These are phyloP conservation scores for Metallyticus violacea DNA, from an alignment of 2,888 invertebrate genomes.

Conservation along the genomic window DNA sequence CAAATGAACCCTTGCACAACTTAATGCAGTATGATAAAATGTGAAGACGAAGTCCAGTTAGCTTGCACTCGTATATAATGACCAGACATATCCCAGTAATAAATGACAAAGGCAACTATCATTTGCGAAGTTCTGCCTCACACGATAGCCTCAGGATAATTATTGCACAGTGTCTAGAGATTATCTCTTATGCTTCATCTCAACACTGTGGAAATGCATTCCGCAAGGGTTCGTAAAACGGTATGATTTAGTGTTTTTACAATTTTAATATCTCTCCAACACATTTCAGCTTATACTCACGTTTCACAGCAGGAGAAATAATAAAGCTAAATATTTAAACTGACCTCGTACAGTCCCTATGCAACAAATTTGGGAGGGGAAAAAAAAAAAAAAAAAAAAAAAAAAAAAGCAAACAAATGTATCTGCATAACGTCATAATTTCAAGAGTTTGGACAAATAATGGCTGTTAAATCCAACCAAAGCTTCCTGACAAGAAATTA, in stretches of 20 bases:
- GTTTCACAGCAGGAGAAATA: too few relatives aligned
- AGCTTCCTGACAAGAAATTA: too few relatives aligned
- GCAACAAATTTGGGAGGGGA: too few relatives aligned
- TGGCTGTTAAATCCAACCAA: too few relatives aligned
- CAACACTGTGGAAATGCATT: not conserved
- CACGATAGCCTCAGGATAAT: not conserved
- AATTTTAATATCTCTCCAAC: not conserved
- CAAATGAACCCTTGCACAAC: not conserved
- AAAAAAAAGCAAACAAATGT: too few relatives aligned
- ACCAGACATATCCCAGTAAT: not conserved
- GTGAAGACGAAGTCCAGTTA: not conserved
- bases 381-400: too few relatives aligned
- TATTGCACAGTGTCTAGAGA: not conserved
- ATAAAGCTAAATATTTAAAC: too few relatives aligned
- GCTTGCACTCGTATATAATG: not conserved
- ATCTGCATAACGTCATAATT: too few relatives aligned
- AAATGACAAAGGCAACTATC: not conserved
- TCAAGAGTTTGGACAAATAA: too few relatives aligned
- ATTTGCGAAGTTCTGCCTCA: not conserved
- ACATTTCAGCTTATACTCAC: too few relatives aligned
- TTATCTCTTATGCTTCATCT: too few relatives aligned
- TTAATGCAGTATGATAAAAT: not conserved
- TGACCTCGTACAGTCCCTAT: too few relatives aligned
- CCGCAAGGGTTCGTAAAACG: not conserved
- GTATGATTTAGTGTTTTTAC: not conserved